Evolutionary conservation across 2,888 invertebrate species (phyloP).

Genomic region (Meloe dianella): DNA sequence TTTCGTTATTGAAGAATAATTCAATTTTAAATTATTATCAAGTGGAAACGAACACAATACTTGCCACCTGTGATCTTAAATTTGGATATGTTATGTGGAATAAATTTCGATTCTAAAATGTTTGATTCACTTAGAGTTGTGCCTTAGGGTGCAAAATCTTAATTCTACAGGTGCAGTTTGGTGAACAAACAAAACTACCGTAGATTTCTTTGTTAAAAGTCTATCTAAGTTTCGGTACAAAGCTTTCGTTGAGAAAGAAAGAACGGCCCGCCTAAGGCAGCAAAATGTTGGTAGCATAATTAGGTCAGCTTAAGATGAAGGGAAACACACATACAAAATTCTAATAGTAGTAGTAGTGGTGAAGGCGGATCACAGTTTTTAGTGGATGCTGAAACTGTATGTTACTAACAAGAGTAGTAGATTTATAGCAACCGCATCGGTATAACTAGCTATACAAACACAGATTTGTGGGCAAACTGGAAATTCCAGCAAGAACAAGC

Average conservation of each 20-base stretch:
- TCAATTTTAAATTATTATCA: too few relatives aligned
- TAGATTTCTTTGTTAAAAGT: slow-evolving; percentile 20
- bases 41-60: too few relatives aligned
- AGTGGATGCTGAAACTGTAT: slow-evolving; percentile 30
- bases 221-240: slow-evolving; percentile 14
- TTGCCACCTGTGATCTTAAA: too few relatives aligned
- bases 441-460: slow-evolving; percentile 25
- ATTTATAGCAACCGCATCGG: slow-evolving; percentile 40
- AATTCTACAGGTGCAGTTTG: slow-evolving; percentile 22
- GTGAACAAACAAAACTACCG: slow-evolving; percentile 16
- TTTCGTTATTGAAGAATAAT: too few relatives aligned
- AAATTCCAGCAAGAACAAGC: slow-evolving; percentile 1
- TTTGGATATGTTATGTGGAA: too few relatives aligned
- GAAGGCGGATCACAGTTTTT: slow-evolving; percentile 12
- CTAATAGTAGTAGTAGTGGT: background rate
- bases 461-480: slow-evolving; percentile 15
- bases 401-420: slow-evolving; percentile 39
- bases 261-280: background rate
- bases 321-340: too few relatives aligned
- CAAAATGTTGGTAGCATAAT: background rate
- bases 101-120: background rate
- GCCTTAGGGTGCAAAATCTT: slow-evolving; percentile 2
- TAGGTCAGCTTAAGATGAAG: slow-evolving; percentile 7
- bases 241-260: background rate
- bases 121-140: background rate